Conservation (phyloP, 2,113 vertebrate species). For the Oreochromis niloticus region DNA sequence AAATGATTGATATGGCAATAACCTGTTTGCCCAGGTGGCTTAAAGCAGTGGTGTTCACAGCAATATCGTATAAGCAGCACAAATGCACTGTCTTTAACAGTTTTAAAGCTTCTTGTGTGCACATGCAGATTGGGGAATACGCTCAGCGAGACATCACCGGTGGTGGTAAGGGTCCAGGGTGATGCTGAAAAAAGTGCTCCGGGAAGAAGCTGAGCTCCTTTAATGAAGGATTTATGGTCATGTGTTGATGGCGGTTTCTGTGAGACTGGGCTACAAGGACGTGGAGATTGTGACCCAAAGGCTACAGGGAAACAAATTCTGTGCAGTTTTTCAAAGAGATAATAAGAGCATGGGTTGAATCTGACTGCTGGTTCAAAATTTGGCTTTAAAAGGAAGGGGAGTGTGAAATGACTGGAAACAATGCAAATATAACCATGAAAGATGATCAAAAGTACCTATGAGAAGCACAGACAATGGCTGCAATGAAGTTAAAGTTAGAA, state of each 20-base stretch:
- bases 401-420: background rate
- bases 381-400: background rate
- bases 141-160: background rate
- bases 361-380: background rate
- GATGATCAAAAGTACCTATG: background rate
- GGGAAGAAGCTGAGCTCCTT: background rate
- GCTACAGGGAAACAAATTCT: background rate
- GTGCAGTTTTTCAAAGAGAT: background rate
- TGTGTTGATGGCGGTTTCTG: background rate
- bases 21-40: slow-evolving; percentile 65
- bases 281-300: background rate
- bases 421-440: background rate
- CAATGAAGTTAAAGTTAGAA: background rate
- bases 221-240: background rate
- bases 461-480: background rate
- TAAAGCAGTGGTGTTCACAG: slow-evolving; percentile 37
- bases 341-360: background rate
- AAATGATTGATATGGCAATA: slow-evolving; percentile 72
- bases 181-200: background rate
- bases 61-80: slow-evolving; percentile 54
- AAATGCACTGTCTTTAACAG: slow-evolving; percentile 28
- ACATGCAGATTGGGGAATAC: background rate
- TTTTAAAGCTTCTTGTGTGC: background rate
- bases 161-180: background rate
- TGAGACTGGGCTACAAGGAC: background rate